Percentiles rank a stretch among this genome's conserved stretches.
phyloP scores from a whole-genome alignment of 1,140 invertebrate genomes.

The Drosophila ogumai region DNA sequence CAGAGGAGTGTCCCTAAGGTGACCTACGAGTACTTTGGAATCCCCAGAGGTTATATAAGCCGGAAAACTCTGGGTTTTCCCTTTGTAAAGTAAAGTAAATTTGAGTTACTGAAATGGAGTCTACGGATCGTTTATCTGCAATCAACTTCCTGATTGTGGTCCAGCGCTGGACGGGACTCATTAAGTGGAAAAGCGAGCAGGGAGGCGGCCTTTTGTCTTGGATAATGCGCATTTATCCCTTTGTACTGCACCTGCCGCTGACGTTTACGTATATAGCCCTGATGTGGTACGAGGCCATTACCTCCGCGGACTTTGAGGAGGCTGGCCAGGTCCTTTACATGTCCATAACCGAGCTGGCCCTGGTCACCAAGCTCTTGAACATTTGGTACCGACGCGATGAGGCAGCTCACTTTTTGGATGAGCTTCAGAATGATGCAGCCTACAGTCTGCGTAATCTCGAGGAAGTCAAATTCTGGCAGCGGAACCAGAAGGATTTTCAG shows the following conservation, averaged over 20 bases:
- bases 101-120: slow-evolving; percentile 30
- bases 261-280: slow-evolving; percentile 61
- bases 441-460: slow-evolving; percentile 21
- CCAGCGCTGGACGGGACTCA: slow-evolving; percentile 46
- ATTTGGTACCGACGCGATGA: slow-evolving; percentile 52
- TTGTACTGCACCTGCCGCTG: slow-evolving; percentile 62
- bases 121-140: slow-evolving; percentile 39
- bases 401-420: slow-evolving; percentile 35
- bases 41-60: slow-evolving; percentile 53
- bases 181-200: slow-evolving; percentile 39
- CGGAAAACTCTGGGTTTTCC: not conserved
- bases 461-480: slow-evolving; percentile 45
- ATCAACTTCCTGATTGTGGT: slow-evolving; percentile 30
- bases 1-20: not conserved
- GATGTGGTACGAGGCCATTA: slow-evolving; percentile 68
- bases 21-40: not conserved
- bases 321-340: slow-evolving; percentile 69
- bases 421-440: slow-evolving; percentile 27
- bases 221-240: slow-evolving; percentile 36
- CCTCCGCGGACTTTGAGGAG: slow-evolving; percentile 54
- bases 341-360: slow-evolving; percentile 61
- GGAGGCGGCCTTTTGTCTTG: not conserved
- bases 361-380: slow-evolving; percentile 67
- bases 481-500: slow-evolving; percentile 45
- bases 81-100: not conserved